Evolutionary conservation across 2,797 vertebrate genomes (phyloP).

Genomic region (Poecilia picta): DNA sequence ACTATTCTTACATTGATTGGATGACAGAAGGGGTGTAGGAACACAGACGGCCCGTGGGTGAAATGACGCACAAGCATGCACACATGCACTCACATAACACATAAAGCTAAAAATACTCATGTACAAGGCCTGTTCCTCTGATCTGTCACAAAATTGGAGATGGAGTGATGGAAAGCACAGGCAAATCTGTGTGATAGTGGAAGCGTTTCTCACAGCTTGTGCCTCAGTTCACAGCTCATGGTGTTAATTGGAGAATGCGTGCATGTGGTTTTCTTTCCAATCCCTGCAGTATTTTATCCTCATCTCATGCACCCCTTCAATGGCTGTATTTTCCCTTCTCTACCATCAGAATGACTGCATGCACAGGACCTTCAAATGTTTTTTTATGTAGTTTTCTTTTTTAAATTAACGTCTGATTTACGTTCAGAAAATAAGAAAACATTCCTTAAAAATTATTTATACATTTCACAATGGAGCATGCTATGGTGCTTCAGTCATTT

Average conservation of each 20-base stretch:
- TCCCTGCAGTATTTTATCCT: constrained; percentile 12
- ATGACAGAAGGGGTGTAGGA: constrained; percentile 67
- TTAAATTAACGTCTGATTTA: no score
- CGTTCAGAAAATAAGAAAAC: no score
- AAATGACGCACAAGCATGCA: constrained; percentile 55
- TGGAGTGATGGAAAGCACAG: constrained; percentile 21
- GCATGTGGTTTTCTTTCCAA: constrained; percentile 6
- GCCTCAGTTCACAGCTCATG: constrained; percentile 9
- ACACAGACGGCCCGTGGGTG: constrained; percentile 71
- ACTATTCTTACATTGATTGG: constrained; percentile 43
- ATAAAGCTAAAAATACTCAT: constrained; percentile 60
- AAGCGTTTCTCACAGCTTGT: constrained; percentile 24
- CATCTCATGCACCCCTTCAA: constrained; percentile 1
- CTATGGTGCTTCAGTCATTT: background rate
- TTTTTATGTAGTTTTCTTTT: background rate
- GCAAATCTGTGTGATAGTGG: background rate
- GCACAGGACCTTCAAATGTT: background rate
- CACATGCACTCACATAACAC: constrained; percentile 31
- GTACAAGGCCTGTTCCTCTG: constrained; percentile 31
- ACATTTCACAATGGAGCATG: no score
- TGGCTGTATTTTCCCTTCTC: constrained; percentile 2
- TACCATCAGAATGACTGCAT: background rate
- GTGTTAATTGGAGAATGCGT: constrained; percentile 57
- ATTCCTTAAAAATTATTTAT: no score
- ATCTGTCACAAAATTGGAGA: constrained; percentile 39